phyloP scores from a whole-genome alignment of 1,140 invertebrate species.

The Drosophila leontia region DNA sequence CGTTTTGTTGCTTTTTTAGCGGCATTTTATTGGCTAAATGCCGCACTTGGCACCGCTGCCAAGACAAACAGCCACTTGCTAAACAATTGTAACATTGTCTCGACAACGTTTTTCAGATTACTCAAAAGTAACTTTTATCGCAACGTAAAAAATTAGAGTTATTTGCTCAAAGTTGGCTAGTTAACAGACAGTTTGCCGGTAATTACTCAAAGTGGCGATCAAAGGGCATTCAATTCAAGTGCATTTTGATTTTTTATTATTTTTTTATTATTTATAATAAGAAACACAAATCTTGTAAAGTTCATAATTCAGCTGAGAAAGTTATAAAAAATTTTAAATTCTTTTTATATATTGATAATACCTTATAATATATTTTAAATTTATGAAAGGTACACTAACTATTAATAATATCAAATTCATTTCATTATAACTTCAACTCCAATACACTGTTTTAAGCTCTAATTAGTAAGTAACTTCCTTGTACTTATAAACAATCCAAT shows the following conservation, averaged over 20 bases:
- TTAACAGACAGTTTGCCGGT: not conserved
- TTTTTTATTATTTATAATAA: not conserved
- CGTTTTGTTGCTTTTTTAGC: slow-evolving; percentile 59
- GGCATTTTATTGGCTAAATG: slow-evolving; percentile 66
- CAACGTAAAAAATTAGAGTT: not conserved
- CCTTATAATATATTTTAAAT: not conserved
- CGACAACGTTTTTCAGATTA: slow-evolving; percentile 25
- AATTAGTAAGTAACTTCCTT: not conserved
- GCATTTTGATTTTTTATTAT: not conserved
- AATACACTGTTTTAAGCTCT: too few relatives aligned
- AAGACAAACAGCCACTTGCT: slow-evolving; percentile 22
- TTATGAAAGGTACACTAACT: not conserved
- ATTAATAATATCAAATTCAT: too few relatives aligned
- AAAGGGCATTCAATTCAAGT: not conserved
- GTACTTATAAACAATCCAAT: too few relatives aligned
- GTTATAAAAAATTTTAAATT: not conserved
- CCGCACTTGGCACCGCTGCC: slow-evolving; percentile 53
- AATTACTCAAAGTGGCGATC: not conserved
- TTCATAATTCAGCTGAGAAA: not conserved
- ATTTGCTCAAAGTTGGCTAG: not conserved
- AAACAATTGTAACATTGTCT: slow-evolving; percentile 21
- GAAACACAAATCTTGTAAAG: not conserved
- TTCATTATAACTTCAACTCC: not conserved
- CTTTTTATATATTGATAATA: not conserved
- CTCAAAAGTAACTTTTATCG: slow-evolving; percentile 3